Percentiles rank a stretch among this genome's conserved stretches.
These are phyloP conservation scores for Apus apus DNA, from an alignment of 2,113 vertebrate species.

Conservation along the genomic window DNA sequence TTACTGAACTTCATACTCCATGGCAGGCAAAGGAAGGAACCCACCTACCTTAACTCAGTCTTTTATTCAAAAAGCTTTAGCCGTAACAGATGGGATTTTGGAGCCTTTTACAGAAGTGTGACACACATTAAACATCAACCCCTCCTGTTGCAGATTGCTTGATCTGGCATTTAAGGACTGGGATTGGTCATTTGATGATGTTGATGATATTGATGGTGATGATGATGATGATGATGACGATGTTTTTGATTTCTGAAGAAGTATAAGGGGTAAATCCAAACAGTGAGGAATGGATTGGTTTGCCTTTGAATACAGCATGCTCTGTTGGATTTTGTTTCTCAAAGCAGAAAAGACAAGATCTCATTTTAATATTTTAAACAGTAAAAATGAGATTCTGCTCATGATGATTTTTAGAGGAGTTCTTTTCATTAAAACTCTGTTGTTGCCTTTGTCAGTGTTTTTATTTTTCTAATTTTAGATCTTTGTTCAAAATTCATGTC, in stretches of 20 bases:
- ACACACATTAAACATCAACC: slow-evolving; percentile 68
- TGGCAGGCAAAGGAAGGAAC: not conserved
- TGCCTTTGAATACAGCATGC: slow-evolving; percentile 76
- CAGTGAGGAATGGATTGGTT: slow-evolving; percentile 69
- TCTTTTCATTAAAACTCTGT: not conserved
- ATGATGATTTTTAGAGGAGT: not conserved
- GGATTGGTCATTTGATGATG: slow-evolving; percentile 95
- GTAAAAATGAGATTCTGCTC: slow-evolving; percentile 64
- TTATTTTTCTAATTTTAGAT: slow-evolving; percentile 18
- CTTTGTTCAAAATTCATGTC: slow-evolving; percentile 47
- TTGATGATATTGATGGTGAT: slow-evolving; percentile 89
- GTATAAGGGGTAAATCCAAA: slow-evolving; percentile 80
- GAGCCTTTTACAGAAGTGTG: not conserved
- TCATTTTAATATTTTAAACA: slow-evolving; percentile 57
- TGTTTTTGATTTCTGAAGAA: slow-evolving; percentile 95
- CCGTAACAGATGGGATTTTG: not conserved
- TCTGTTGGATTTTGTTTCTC: slow-evolving; percentile 68
- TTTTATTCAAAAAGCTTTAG: not conserved
- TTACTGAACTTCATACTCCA: not conserved
- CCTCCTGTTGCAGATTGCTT: slow-evolving; percentile 91
- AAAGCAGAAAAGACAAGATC: slow-evolving; percentile 30
- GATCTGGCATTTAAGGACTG: slow-evolving; percentile 93
- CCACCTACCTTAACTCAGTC: not conserved
- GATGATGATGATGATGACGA: slow-evolving; percentile 87
- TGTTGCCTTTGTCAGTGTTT: not conserved